A percentile compares a stretch with the other conserved stretches of the same genome.
These are phyloP conservation scores for Blomia tropicalis DNA, from an alignment of 2,888 invertebrate genomes.

Conservation along the genomic window DNA sequence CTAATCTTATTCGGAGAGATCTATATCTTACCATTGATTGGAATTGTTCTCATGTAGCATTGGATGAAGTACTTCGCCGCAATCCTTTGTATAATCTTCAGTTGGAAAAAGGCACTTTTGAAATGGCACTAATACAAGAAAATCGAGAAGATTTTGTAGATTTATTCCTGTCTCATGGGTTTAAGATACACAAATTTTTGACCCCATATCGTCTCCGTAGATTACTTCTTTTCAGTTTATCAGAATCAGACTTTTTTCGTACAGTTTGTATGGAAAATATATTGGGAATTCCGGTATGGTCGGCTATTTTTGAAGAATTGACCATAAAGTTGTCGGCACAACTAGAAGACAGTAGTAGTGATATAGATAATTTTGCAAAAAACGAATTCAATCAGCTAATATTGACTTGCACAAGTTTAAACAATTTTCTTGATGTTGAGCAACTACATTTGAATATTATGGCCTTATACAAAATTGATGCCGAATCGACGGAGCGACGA, in stretches of 20 bases:
- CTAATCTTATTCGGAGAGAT: slow-evolving; percentile 33
- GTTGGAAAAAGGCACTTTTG: slow-evolving; percentile 34
- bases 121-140: slow-evolving; percentile 34
- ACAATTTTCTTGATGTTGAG: slow-evolving; percentile 34
- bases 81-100: slow-evolving; percentile 24
- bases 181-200: slow-evolving; percentile 35
- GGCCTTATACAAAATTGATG: slow-evolving; percentile 30
- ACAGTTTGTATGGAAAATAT: slow-evolving; percentile 34
- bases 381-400: slow-evolving; percentile 32
- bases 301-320: slow-evolving; percentile 5
- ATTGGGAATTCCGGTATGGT: slow-evolving; percentile 31
- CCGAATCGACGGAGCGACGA: slow-evolving; percentile 31
- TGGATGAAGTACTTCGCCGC: slow-evolving; percentile 17
- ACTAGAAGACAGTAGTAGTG: slow-evolving; percentile 26
- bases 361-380: slow-evolving; percentile 30
- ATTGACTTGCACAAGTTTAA: slow-evolving; percentile 33
- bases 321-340: neutral
- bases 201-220: slow-evolving; percentile 30
- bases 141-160: slow-evolving; percentile 37
- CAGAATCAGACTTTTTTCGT: slow-evolving; percentile 34
- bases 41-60: slow-evolving; percentile 36
- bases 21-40: slow-evolving; percentile 36
- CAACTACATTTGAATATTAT: slow-evolving; percentile 34
- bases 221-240: slow-evolving; percentile 33
- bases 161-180: slow-evolving; percentile 36